Evolutionary conservation across 2,888 invertebrate genomes (phyloP).

Genomic region (Kryphioiulus occultus): DNA sequence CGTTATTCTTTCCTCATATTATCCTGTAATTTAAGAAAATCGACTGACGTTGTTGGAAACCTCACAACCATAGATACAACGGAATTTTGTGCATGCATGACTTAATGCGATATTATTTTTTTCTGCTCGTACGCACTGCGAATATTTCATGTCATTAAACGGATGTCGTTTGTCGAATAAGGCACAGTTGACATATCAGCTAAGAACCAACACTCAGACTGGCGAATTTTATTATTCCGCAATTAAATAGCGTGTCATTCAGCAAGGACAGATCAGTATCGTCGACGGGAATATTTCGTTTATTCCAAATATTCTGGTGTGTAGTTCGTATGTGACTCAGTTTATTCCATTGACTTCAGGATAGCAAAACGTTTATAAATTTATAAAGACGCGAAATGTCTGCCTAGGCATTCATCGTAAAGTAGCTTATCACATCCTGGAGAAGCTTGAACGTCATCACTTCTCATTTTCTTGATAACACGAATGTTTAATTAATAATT

Average conservation of each 20-base stretch:
- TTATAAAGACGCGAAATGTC: too few species aligned
- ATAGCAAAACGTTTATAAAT: too few species aligned
- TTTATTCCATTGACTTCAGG: too few species aligned
- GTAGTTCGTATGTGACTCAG: too few species aligned
- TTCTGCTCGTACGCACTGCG: neutral
- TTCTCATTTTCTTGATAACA: neutral
- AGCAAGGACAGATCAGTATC: neutral
- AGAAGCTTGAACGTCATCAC: neutral
- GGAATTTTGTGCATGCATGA: neutral
- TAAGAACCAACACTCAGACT: neutral
- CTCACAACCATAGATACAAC: neutral
- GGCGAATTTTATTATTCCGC: neutral
- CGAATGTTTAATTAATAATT: neutral
- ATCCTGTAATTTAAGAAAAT: constrained; percentile 2
- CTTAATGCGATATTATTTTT: neutral
- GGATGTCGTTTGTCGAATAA: neutral
- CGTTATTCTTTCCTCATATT: constrained; percentile 6
- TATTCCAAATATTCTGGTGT: too few species aligned
- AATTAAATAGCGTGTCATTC: neutral
- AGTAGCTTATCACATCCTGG: too few species aligned
- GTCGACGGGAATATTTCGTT: too few species aligned
- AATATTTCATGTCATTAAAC: neutral
- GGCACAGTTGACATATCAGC: neutral
- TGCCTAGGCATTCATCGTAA: too few species aligned
- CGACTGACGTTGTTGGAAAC: neutral